These are phyloP conservation scores for Cotesia glomerata DNA, from an alignment of 1,140 invertebrate genomes.

Conservation along the genomic window DNA sequence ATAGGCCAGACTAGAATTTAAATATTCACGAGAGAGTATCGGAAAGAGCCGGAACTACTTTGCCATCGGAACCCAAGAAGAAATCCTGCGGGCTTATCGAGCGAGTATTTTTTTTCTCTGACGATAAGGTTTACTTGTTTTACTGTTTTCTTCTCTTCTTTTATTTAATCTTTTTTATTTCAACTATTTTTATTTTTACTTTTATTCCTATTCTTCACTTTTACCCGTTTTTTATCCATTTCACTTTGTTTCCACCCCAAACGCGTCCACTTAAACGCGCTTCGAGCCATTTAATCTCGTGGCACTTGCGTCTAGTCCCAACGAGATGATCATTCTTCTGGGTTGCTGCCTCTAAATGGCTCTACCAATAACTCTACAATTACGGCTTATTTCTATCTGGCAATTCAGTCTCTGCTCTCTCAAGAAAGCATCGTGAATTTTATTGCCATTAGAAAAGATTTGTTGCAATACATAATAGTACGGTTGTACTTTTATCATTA, in stretches of 20 bases:
- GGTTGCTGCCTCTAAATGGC: constrained; percentile 28
- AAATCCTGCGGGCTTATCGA: constrained; percentile 32
- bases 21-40: constrained; percentile 32
- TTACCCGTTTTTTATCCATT: constrained; percentile 21
- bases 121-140: constrained; percentile 29
- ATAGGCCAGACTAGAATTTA: neutral
- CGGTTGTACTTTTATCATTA: neutral
- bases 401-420: neutral
- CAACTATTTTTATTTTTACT: neutral
- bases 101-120: constrained; percentile 26
- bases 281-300: constrained; percentile 33
- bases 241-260: constrained; percentile 21
- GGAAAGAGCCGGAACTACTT: constrained; percentile 35
- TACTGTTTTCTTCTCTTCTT: constrained; percentile 19
- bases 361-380: constrained; percentile 30
- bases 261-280: constrained; percentile 31
- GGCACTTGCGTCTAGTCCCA: constrained; percentile 16
- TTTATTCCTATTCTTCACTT: constrained; percentile 22
- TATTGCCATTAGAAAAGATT: constrained; percentile 10
- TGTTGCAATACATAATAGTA: neutral
- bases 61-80: constrained; percentile 30
- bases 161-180: too few species aligned
- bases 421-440: neutral
- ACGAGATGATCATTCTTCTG: constrained; percentile 29
- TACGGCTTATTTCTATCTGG: constrained; percentile 18